phyloP scores from a whole-genome alignment of 1,140 invertebrate species.

The Adoxophyes honmai region DNA sequence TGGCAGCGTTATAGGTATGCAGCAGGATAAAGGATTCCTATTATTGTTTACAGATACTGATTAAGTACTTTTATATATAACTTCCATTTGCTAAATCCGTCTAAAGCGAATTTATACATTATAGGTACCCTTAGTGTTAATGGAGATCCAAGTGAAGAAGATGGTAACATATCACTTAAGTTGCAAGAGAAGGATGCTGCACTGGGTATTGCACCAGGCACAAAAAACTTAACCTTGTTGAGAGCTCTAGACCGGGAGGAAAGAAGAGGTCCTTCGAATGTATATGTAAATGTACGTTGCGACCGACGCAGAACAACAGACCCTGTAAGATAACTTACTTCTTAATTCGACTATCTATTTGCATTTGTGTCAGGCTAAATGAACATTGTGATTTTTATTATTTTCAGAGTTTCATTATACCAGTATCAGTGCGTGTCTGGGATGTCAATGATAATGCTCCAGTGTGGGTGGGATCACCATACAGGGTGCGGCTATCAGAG shows the following conservation, averaged over 20 bases:
- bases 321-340: slow-evolving; percentile 74
- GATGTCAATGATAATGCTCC: slow-evolving; percentile 96
- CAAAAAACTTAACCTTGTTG: slow-evolving; percentile 89
- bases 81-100: no score
- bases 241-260: slow-evolving; percentile 91
- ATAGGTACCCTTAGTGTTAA: slow-evolving; percentile 85
- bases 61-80: no score
- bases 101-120: neutral
- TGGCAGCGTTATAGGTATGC: slow-evolving; percentile 84
- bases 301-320: slow-evolving; percentile 88
- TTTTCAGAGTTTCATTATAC: slow-evolving; percentile 88
- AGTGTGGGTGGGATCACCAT: slow-evolving; percentile 88
- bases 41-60: no score
- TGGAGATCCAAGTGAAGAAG: slow-evolving; percentile 83
- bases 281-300: slow-evolving; percentile 91
- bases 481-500: slow-evolving; percentile 90
- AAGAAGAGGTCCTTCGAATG: slow-evolving; percentile 86
- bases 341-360: no score
- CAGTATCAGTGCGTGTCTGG: slow-evolving; percentile 93
- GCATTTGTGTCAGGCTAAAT: no score
- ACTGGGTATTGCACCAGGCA: slow-evolving; percentile 84
- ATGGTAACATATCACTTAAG: slow-evolving; percentile 87
- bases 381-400: neutral
- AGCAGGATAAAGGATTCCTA: no score
- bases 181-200: slow-evolving; percentile 88